Evolutionary conservation across 2,113 vertebrate species (phyloP).

Genomic region (Clarias magur): DNA sequence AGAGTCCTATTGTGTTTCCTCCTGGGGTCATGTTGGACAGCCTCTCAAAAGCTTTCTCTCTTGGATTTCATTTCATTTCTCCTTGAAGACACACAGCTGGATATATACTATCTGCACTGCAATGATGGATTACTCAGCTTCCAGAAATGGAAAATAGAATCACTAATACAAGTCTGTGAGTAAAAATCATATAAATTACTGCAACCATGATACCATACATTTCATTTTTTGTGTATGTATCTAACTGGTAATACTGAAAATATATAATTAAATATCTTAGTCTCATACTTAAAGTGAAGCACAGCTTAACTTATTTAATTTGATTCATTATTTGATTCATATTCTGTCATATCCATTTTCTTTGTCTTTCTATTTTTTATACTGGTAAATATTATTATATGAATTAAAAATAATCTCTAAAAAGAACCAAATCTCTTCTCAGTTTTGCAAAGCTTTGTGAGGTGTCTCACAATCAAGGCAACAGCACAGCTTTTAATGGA

Average conservation of each 20-base stretch:
- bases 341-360: neutral
- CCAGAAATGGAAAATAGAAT: neutral
- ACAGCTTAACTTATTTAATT: neutral
- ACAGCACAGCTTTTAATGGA: neutral
- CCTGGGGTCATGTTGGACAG: constrained; percentile 13
- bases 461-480: neutral
- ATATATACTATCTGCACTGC: neutral
- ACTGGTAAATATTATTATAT: neutral
- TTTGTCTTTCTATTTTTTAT: neutral
- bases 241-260: neutral
- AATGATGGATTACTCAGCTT: neutral
- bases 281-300: neutral
- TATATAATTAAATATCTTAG: neutral
- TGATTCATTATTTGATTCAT: too few relatives aligned
- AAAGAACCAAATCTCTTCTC: constrained; percentile 3
- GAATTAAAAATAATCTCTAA: neutral
- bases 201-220: neutral
- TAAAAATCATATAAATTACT: constrained; percentile 17
- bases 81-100: constrained; percentile 31
- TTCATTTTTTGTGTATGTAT: constrained; percentile 1
- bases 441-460: constrained; percentile 5
- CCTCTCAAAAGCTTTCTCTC: constrained; percentile 7
- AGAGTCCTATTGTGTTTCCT: constrained; percentile 25
- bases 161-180: constrained; percentile 26
- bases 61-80: constrained; percentile 20